These are phyloP conservation scores for Isoperla grammatica DNA, from an alignment of 2,888 invertebrate species.

Conservation along the genomic window DNA sequence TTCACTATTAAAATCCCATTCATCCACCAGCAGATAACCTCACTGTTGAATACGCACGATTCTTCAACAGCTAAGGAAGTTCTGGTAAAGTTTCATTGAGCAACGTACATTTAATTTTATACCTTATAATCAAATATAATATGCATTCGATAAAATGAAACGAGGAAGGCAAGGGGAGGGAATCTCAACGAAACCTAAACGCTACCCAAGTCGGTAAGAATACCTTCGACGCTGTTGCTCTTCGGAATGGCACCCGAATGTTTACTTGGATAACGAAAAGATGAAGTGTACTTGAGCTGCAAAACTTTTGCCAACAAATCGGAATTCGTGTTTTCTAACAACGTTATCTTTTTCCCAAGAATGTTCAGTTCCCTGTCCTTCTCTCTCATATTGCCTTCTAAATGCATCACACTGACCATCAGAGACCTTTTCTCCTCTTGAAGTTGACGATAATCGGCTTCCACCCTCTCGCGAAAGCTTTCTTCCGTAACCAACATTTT, in stretches of 20 bases:
- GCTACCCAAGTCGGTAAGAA: conserved; percentile 28
- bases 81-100: too few relatives aligned
- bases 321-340: conserved; percentile 39
- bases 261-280: conserved; percentile 1
- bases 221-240: conserved; percentile 29
- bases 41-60: not conserved
- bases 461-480: conserved; percentile 38
- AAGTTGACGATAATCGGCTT: conserved; percentile 35
- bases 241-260: conserved; percentile 23
- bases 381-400: conserved; percentile 37
- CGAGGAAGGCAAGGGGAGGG: not conserved
- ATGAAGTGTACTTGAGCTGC: conserved; percentile 35
- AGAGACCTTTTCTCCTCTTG: conserved; percentile 33
- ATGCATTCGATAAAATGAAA: not conserved
- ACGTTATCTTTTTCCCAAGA: conserved; percentile 37
- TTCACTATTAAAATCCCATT: too few relatives aligned
- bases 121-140: too few relatives aligned
- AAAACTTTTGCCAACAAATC: conserved; percentile 38
- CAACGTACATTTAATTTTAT: too few relatives aligned
- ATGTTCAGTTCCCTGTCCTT: conserved; percentile 37
- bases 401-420: conserved; percentile 36
- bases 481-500: conserved; percentile 39
- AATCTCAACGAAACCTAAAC: conserved; percentile 15
- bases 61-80: too few relatives aligned
- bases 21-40: not conserved